Evolutionary conservation across 2,113 vertebrate genomes (phyloP).

Genomic region (Neomonachus schauinslandi): DNA sequence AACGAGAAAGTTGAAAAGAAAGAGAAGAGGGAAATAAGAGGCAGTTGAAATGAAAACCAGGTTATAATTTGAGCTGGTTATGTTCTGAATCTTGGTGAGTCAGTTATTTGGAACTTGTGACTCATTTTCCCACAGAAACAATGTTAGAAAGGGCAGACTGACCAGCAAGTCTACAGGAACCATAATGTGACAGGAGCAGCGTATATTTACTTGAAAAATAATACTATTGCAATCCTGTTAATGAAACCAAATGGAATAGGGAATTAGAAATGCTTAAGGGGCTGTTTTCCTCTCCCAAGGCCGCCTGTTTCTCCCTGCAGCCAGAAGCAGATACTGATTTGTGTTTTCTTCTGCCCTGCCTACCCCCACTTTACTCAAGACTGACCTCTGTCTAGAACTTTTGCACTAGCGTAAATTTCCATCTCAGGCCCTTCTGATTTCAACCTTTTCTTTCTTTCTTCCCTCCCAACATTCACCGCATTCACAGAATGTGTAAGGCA

Average conservation of each 20-base stretch:
- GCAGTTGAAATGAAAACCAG: not conserved
- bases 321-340: not conserved
- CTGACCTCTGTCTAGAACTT: not conserved
- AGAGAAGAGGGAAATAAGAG: not conserved
- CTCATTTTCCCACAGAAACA: not conserved
- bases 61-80: not conserved
- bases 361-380: not conserved
- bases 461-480: not conserved
- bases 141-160: not conserved
- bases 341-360: not conserved
- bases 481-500: not conserved
- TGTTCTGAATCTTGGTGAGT: not conserved
- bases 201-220: slow-evolving; percentile 25
- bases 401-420: not conserved
- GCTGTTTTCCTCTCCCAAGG: not conserved
- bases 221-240: not conserved
- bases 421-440: not conserved
- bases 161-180: not conserved
- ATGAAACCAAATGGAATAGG: not conserved
- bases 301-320: not conserved
- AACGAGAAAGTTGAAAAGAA: not conserved
- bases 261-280: not conserved
- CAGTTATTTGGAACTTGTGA: not conserved
- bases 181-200: not conserved
- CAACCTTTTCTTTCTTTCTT: not conserved